Percentiles rank a stretch among this genome's conserved stretches.
Evolutionary conservation across 1,140 invertebrate genomes (phyloP).

Genomic region (Goniozus legneri): DNA sequence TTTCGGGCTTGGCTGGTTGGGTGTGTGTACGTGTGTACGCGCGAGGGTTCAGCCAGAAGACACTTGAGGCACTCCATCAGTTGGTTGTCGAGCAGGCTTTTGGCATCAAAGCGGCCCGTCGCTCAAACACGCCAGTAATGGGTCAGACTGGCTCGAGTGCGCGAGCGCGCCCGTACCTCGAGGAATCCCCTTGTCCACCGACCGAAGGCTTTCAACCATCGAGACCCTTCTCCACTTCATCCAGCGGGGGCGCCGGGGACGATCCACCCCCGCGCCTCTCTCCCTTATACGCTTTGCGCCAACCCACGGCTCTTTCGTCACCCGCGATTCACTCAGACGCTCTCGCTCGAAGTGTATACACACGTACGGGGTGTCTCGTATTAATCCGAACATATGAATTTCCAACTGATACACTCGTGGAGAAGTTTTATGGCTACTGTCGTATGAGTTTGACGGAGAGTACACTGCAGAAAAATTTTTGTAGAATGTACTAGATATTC

Average conservation of each 20-base stretch:
- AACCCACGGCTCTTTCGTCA: neutral
- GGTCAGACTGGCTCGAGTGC: slow-evolving; percentile 30
- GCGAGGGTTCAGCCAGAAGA: neutral
- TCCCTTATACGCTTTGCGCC: slow-evolving; percentile 3
- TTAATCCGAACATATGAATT: no score
- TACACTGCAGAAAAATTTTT: no score
- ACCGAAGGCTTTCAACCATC: slow-evolving; percentile 26
- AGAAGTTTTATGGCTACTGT: no score
- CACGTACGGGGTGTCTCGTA: no score
- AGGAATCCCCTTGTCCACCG: slow-evolving; percentile 29
- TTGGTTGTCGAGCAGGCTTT: slow-evolving; percentile 33
- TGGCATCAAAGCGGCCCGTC: slow-evolving; percentile 34
- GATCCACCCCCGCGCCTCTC: slow-evolving; percentile 3
- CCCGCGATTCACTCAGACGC: neutral
- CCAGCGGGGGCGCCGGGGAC: no score
- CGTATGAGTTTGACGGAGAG: no score
- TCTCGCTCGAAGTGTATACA: neutral
- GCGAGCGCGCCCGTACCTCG: no score
- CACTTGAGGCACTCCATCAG: slow-evolving; percentile 33
- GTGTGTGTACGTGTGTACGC: neutral
- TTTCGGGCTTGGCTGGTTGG: neutral
- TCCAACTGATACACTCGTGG: no score
- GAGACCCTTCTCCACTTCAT: slow-evolving; percentile 10
- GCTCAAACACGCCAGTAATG: slow-evolving; percentile 34
- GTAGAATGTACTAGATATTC: no score